Evolutionary conservation across 35 echinoderm and acorn worm species (phyloP), one percentile per base, ranked within the genome.

Genomic region (Hemicentrotus pulcherrimus): DNA sequence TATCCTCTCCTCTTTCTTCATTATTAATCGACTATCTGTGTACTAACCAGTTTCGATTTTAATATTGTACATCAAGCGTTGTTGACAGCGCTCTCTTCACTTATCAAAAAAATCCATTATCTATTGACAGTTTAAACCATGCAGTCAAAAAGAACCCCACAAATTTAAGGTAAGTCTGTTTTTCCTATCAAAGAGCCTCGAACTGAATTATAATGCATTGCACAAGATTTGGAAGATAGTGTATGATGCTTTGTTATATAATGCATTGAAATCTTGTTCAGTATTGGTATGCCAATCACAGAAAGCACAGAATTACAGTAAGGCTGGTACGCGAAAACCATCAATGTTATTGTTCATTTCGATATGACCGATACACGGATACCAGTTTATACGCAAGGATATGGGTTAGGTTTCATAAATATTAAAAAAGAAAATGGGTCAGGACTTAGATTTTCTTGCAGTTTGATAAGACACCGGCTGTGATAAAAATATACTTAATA

Each of bases 21-120:
- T 46, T 91, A 48, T 92, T 92, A 92, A 92, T 92, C 52, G 91
- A 92, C 52, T 92, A 92, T 48, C 46, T 92, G 46, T 92, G 91
- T 92, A 14, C 45, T 89, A 92, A 48, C n/a, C 46, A 92, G 46
- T 92, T 47, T 19, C 52, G 46, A 48, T 47, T 52, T 11, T 92
- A 92, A 92, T 48, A 92, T 47, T 31, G 15, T 31, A 45, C 22
- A 48, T 22, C 14, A 19, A 14, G 9, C 12, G 16, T 48, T 48
- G 48, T n/a, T 35, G 24, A 35, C 31, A 35, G 10, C 28, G 31
- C 13, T 31, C 65, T 28, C 65, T 78, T 78, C 28, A 28, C 65
- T 28, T 18, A 28, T 78, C 1, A 78, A n/a, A 78, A 78, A 6
- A 28, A 22, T 78, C 65, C 19, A 78, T 78, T 78, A 28, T 78